Evolutionary conservation across 2,888 invertebrate genomes (phyloP).

Genomic region (Tetranychus truncatus): DNA sequence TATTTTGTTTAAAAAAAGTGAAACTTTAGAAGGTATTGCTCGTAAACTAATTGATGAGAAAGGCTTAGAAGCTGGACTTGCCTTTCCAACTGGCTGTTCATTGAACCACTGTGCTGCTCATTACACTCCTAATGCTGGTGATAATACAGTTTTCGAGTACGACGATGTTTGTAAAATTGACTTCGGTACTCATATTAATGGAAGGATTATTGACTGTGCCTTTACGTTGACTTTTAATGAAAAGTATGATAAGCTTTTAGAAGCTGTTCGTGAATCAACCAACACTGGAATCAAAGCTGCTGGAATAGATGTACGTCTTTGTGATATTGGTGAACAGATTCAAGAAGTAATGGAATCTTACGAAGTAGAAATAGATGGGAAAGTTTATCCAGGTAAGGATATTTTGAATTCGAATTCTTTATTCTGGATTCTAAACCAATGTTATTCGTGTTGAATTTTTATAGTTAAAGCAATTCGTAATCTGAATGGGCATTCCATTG

Average conservation of each 20-base stretch:
- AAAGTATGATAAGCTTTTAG: conserved; percentile 76
- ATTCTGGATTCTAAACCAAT: neutral
- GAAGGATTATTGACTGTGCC: conserved; percentile 94
- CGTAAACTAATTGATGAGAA: conserved; percentile 80
- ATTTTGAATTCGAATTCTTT: neutral
- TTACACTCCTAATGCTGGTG: conserved; percentile 97
- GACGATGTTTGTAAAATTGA: conserved; percentile 98
- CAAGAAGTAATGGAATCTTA: conserved; percentile 99
- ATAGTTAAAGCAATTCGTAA: conserved; percentile 83
- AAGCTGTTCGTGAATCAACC: conserved; percentile 92
- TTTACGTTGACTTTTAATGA: conserved; percentile 93
- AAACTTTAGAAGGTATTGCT: conserved; percentile 79
- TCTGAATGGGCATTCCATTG: conserved; percentile 96
- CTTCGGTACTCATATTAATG: conserved; percentile 94
- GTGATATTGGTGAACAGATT: conserved; percentile 85
- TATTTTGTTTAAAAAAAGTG: conserved; percentile 35
- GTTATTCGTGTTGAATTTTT: conserved; percentile 14
- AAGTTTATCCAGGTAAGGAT: conserved; percentile 56
- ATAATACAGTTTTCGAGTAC: conserved; percentile 74
- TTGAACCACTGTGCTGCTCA: conserved; percentile 97
- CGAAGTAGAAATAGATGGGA: conserved; percentile 89
- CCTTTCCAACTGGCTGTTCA: conserved; percentile 94
- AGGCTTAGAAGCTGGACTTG: conserved; percentile 65
- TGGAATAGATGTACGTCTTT: conserved; percentile 89
- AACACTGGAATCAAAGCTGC: conserved; percentile 83